phyloP scores from a whole-genome alignment of 2,888 invertebrate species.

The Peribatodes rhomboidaria region DNA sequence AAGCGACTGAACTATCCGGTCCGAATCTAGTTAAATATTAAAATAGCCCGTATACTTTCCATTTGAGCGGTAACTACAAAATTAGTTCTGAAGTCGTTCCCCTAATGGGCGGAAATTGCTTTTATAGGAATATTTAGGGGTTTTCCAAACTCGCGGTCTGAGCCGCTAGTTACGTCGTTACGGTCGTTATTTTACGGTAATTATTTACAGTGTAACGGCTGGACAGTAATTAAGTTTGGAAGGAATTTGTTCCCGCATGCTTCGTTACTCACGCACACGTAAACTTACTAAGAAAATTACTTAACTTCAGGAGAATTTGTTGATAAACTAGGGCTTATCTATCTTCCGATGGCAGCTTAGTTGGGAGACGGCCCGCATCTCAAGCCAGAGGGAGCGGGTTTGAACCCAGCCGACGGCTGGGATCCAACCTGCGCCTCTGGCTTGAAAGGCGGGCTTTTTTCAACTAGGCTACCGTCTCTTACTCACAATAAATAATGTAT shows the following conservation, averaged over 20 bases:
- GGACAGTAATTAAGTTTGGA: conserved; percentile 7
- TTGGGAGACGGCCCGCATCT: too few species aligned
- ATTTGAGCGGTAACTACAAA: conserved; percentile 15
- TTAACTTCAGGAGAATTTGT: too few species aligned
- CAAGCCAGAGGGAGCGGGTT: too few species aligned
- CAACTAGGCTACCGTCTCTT: too few species aligned
- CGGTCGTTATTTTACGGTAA: conserved; percentile 31
- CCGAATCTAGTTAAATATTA: conserved; percentile 6
- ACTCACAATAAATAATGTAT: too few species aligned
- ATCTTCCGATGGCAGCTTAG: too few species aligned
- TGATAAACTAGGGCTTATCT: too few species aligned
- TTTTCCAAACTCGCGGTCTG: conserved; percentile 23
- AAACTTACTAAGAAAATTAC: neutral
- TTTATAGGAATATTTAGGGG: conserved; percentile 34
- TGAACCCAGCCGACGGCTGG: too few species aligned
- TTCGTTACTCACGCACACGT: neutral
- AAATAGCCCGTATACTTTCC: conserved; percentile 3
- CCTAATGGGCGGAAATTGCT: conserved; percentile 48
- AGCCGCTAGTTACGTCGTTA: conserved; percentile 31
- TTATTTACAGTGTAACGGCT: conserved; percentile 10
- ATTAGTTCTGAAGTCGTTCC: conserved; percentile 43
- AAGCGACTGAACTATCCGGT: neutral
- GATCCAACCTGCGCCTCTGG: too few species aligned
- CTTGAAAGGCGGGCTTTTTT: too few species aligned
- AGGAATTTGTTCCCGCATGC: too few species aligned